A percentile compares a stretch with the other conserved stretches of the same genome.
Conservation (phyloP, 1,140 invertebrate species). For the Calephelis nemesis region DNA sequence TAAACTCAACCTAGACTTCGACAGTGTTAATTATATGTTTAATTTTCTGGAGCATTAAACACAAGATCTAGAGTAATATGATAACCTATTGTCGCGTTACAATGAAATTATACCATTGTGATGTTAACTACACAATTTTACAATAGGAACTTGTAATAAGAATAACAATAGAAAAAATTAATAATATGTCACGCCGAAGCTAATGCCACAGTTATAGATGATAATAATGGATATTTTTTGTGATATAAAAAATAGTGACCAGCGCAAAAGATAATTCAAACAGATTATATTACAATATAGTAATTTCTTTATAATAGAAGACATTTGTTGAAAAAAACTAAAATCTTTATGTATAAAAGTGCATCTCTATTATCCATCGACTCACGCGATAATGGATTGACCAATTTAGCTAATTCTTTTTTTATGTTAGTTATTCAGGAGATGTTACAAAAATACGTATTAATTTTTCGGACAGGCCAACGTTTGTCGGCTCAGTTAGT, state of each 20-base stretch:
- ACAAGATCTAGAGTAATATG: background rate
- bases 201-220: background rate
- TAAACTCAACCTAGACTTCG: background rate
- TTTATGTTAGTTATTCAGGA: too few relatives aligned
- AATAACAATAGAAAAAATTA: conserved; percentile 5
- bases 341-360: too few relatives aligned
- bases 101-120: background rate
- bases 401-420: too few relatives aligned
- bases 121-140: background rate
- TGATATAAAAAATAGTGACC: conserved; percentile 12
- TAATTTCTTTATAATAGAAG: too few relatives aligned
- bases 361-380: too few relatives aligned
- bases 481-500: too few relatives aligned
- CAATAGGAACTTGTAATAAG: background rate
- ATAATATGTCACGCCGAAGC: background rate
- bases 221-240: background rate
- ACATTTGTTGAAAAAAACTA: too few relatives aligned
- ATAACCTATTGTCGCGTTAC: background rate
- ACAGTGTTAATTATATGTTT: background rate
- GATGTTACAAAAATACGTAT: too few relatives aligned
- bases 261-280: too few relatives aligned
- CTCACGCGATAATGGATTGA: too few relatives aligned
- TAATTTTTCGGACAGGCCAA: too few relatives aligned
- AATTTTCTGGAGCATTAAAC: background rate
- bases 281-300: too few relatives aligned